These are phyloP conservation scores for Sinocyclocheilus maitianheensis DNA, from an alignment of 2,113 vertebrate species.

Conservation along the genomic window DNA sequence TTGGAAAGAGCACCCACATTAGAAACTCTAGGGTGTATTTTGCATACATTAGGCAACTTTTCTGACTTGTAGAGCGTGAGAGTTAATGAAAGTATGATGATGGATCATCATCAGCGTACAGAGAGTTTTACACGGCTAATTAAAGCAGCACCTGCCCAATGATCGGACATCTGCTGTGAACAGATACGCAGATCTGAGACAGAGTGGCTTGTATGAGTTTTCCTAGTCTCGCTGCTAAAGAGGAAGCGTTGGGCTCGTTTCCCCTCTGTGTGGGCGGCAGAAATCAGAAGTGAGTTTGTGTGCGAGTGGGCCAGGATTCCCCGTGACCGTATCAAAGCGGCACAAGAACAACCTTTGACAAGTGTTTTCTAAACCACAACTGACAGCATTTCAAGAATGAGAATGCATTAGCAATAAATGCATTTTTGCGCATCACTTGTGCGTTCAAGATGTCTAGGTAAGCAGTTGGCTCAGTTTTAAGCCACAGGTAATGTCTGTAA, in stretches of 20 bases:
- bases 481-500: background rate
- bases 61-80: background rate
- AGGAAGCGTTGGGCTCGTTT: background rate
- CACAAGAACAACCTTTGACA: background rate
- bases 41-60: background rate
- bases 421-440: background rate
- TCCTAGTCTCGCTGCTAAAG: background rate
- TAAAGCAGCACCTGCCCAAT: background rate
- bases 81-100: background rate
- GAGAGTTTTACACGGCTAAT: background rate
- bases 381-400: background rate
- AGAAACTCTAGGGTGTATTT: background rate
- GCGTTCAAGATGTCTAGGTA: too few species aligned
- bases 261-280: constrained; percentile 29
- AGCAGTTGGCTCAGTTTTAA: background rate
- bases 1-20: background rate
- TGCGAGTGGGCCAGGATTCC: background rate
- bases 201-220: background rate
- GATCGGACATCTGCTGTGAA: constrained; percentile 6
- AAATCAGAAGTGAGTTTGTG: constrained; percentile 23
- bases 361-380: background rate
- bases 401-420: background rate
- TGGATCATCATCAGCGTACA: background rate
- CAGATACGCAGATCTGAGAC: background rate
- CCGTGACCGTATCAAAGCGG: background rate